Evolutionary conservation across 2,888 invertebrate genomes (phyloP).

Genomic region (Dusona sp.): DNA sequence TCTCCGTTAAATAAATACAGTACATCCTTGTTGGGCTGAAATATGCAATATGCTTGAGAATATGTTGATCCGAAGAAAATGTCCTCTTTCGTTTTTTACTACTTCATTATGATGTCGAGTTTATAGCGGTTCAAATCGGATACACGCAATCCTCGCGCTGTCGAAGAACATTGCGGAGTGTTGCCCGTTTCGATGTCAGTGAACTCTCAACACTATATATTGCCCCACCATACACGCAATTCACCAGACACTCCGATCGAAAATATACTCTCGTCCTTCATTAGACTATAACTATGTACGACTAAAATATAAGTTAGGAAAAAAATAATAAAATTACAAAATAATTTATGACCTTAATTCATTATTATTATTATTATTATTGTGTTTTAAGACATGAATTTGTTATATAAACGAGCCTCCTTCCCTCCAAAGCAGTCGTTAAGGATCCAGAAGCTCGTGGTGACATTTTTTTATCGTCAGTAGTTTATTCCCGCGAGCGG

Average conservation of each 20-base stretch:
- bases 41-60: background rate
- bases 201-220: constrained; percentile 45
- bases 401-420: no score
- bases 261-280: constrained; percentile 17
- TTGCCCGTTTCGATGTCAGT: constrained; percentile 41
- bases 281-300: background rate
- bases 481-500: background rate
- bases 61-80: background rate
- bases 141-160: constrained; percentile 14
- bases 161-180: constrained; percentile 33
- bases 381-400: background rate
- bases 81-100: constrained; percentile 3
- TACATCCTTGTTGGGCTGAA: background rate
- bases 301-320: background rate
- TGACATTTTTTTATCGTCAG: no score
- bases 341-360: background rate
- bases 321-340: background rate
- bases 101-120: constrained; percentile 6
- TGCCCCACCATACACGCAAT: constrained; percentile 15
- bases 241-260: constrained; percentile 27
- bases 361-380: background rate
- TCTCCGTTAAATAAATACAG: background rate
- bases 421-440: no score
- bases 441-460: no score
- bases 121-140: background rate